A percentile compares a stretch with the other conserved stretches of the same genome.
Conservation (phyloP, 2,113 vertebrate species). For the Prionailurus viverrinus region DNA sequence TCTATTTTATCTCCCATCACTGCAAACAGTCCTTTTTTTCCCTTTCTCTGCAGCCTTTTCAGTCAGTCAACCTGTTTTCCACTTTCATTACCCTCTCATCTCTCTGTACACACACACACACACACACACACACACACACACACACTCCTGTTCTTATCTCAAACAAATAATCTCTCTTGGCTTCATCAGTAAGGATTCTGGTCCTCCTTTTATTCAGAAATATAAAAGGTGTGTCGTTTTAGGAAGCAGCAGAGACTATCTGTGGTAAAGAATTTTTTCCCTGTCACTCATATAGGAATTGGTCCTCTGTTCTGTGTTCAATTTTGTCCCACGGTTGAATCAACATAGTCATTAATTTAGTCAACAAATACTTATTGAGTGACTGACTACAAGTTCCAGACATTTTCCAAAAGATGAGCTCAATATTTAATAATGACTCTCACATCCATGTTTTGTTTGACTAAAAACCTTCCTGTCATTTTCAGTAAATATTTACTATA, state of each 20-base stretch:
- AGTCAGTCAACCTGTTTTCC: not conserved
- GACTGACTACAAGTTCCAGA: not conserved
- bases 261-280: not conserved
- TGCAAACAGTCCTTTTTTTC: not conserved
- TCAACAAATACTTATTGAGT: constrained; percentile 45
- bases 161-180: not conserved
- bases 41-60: not conserved
- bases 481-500: not conserved
- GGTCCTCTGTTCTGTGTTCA: not conserved
- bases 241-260: not conserved
- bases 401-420: constrained; percentile 35
- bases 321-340: not conserved
- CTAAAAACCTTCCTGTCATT: not conserved
- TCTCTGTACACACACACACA: not conserved
- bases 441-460: not conserved
- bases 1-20: not conserved
- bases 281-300: not conserved
- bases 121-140: no score
- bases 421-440: constrained; percentile 46
- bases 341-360: constrained; percentile 37
- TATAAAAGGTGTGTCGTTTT: not conserved
- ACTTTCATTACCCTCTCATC: not conserved
- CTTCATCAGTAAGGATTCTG: not conserved
- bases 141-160: not conserved
- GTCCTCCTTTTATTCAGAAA: not conserved